These are phyloP conservation scores for Paratrypauchen microcephalus DNA, from an alignment of 2,797 vertebrate genomes.

Conservation along the genomic window DNA sequence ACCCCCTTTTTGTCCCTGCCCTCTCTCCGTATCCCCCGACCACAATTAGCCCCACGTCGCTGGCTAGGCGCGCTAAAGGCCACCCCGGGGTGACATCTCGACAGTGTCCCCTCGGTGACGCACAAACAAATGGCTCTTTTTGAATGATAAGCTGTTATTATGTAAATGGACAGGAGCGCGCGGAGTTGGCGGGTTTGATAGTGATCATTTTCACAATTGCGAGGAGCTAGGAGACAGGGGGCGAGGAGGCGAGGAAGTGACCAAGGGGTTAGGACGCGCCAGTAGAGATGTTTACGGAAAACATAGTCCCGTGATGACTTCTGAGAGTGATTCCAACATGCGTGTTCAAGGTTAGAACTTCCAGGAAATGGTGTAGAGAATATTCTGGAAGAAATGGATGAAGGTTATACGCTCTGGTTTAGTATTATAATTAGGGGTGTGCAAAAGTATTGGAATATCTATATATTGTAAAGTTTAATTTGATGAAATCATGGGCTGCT, in stretches of 20 bases:
- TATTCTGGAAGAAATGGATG: not conserved
- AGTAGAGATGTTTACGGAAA: conserved; percentile 80
- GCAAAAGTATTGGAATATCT: too few species aligned
- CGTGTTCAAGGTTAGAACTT: conserved; percentile 82
- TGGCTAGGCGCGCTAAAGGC: conserved; percentile 81
- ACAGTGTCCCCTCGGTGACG: conserved; percentile 89
- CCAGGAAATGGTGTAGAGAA: not conserved
- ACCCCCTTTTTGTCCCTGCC: conserved; percentile 13
- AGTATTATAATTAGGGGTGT: too few species aligned
- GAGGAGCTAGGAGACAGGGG: conserved; percentile 77
- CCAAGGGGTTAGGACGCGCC: conserved; percentile 82
- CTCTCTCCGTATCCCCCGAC: conserved; percentile 2
- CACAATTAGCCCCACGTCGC: conserved; percentile 69
- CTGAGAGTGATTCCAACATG: conserved; percentile 51
- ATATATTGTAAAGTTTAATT: too few species aligned
- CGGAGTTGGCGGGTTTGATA: conserved; percentile 78
- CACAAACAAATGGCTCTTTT: conserved; percentile 85
- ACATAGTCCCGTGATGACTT: conserved; percentile 39
- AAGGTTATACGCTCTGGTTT: not conserved
- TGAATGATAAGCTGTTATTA: conserved; percentile 95
- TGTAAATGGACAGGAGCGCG: conserved; percentile 90
- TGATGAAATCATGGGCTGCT: too few species aligned
- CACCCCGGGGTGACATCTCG: conserved; percentile 87
- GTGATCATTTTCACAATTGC: conserved; percentile 96
- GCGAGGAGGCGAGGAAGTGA: conserved; percentile 73